phyloP scores from a whole-genome alignment of 2,888 invertebrate genomes.

The Patella caerulea region DNA sequence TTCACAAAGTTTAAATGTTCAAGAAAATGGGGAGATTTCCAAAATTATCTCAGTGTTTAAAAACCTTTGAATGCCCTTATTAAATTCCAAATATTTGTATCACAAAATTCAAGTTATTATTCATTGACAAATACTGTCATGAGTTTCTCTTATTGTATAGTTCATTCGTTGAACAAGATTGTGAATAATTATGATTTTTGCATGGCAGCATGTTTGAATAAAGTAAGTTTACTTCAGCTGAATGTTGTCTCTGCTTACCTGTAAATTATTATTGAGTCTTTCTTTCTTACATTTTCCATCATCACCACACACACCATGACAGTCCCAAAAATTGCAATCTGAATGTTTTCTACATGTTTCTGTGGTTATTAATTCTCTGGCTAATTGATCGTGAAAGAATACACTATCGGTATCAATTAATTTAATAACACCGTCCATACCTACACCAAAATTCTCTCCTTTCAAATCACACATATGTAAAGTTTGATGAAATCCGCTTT shows the following conservation, averaged over 20 bases:
- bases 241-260: constrained; percentile 72
- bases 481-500: constrained; percentile 76
- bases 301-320: constrained; percentile 76
- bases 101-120: no score
- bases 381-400: constrained; percentile 74
- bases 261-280: constrained; percentile 79
- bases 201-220: no score
- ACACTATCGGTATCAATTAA: constrained; percentile 79
- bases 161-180: no score
- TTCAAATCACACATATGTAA: constrained; percentile 81
- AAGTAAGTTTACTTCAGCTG: no score
- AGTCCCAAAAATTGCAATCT: constrained; percentile 81
- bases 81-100: no score
- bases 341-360: constrained; percentile 75
- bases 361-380: constrained; percentile 35
- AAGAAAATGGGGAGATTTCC: no score
- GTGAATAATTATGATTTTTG: no score
- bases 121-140: no score
- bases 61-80: no score
- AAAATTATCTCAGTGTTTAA: no score
- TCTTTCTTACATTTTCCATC: constrained; percentile 75
- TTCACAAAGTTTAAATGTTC: no score
- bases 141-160: no score
- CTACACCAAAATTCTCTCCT: constrained; percentile 79
- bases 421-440: constrained; percentile 68